Evolutionary conservation across 2,797 vertebrate genomes (phyloP), one percentile per base, ranked within the genome.

Genomic region (Bradypodion pumilum): DNA sequence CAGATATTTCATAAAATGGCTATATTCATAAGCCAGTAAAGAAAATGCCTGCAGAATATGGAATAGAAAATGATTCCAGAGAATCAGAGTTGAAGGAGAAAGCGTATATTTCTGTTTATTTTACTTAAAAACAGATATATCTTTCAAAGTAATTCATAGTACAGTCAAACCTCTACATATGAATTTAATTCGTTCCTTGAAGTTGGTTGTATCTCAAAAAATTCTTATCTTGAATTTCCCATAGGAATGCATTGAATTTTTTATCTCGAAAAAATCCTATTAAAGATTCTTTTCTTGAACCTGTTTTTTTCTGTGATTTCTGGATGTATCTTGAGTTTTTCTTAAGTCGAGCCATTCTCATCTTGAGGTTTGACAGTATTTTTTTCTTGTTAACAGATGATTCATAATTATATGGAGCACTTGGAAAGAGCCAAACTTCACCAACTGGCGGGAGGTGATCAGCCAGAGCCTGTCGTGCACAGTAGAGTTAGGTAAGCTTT

Each of bases 331-430:
- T n/a, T n/a, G n/a, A n/a, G n/a, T n/a, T n/a, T n/a, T n/a, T n/a
- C n/a, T n/a, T n/a, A n/a, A n/a, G n/a, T n/a, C n/a, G n/a, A n/a
- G n/a, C n/a, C n/a, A n/a, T n/a, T n/a, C n/a, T n/a, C n/a, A n/a
- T n/a, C n/a, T n/a, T n/a, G n/a, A n/a, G n/a, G n/a, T n/a, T n/a
- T n/a, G n/a, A n/a, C n/a, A n/a, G n/a, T 25, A 74, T 70, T 78
- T 27, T 91, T 80, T 84, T 90, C 44, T 88, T 84, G 23, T 93
- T 91, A 91, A 91, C 90, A 99, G 98, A 99, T 99, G 98, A 99
- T 99, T 94, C 98, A 99, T 96, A 99, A 97, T 96, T 99, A 99
- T 88, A 99, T 99, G 98, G 98, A 99, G 91, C 98, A 99, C 92
- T 95, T 99, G 96, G 98, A 99, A 94, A 97, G 98, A 89, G 97